phyloP scores from a whole-genome alignment of 2,888 invertebrate species.

The Teleiodes luculella region DNA sequence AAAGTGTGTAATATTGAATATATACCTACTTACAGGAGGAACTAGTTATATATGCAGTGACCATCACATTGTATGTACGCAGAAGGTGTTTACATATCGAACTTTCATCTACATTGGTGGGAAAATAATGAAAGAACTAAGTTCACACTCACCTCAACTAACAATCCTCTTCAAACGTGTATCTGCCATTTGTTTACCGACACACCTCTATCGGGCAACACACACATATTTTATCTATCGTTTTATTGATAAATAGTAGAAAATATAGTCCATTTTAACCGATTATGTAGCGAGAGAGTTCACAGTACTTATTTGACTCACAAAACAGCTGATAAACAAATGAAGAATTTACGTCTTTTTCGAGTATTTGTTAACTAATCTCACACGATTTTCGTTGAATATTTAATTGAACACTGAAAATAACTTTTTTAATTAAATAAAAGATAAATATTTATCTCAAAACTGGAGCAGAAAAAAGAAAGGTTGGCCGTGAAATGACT shows the following conservation, averaged over 20 bases:
- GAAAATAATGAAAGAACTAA: not conserved
- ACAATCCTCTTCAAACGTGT: constrained; percentile 18
- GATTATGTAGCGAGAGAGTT: constrained; percentile 4
- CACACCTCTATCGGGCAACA: constrained; percentile 20
- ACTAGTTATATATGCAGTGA: too few relatives aligned
- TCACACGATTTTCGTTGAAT: not conserved
- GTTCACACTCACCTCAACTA: not conserved
- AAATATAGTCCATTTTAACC: constrained; percentile 23
- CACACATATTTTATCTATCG: constrained; percentile 28
- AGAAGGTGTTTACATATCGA: too few relatives aligned
- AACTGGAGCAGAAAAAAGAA: constrained; percentile 7
- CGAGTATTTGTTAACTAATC: not conserved
- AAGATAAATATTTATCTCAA: not conserved
- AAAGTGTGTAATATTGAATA: too few relatives aligned
- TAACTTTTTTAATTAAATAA: not conserved
- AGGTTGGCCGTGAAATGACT: constrained; percentile 3
- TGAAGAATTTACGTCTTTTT: not conserved
- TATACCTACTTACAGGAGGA: too few relatives aligned
- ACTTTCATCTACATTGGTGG: not conserved
- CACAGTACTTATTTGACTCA: not conserved
- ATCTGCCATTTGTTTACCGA: constrained; percentile 23
- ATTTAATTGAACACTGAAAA: constrained; percentile 9
- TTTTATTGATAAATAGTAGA: constrained; percentile 28
- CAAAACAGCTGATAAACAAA: not conserved
- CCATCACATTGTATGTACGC: too few relatives aligned